These are phyloP conservation scores for Halichoerus grypus DNA, from an alignment of 2,113 vertebrate genomes.

Conservation along the genomic window DNA sequence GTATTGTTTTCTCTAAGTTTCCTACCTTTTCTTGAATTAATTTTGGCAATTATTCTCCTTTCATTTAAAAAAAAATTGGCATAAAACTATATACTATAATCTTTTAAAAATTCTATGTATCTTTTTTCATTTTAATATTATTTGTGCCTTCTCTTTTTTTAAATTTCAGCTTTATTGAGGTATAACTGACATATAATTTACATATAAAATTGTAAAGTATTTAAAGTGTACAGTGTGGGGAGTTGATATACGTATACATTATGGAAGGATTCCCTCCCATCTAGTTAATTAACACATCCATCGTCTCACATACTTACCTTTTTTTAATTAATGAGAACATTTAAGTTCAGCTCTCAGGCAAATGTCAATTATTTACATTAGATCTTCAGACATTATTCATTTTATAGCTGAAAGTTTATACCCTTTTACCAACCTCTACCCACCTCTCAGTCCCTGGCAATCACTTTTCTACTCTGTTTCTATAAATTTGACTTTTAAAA, in stretches of 20 bases:
- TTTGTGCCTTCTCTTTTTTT: not conserved
- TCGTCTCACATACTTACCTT: not conserved
- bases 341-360: not conserved
- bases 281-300: not conserved
- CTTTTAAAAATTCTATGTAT: not conserved
- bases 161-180: not conserved
- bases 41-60: constrained; percentile 12
- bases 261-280: not conserved
- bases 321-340: not conserved
- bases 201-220: not conserved
- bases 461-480: not conserved
- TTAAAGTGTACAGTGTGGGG: not conserved
- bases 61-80: not conserved
- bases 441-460: not conserved
- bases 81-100: not conserved
- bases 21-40: not conserved
- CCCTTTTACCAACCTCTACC: not conserved
- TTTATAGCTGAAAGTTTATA: not conserved
- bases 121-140: not conserved
- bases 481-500: not conserved
- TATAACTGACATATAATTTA: not conserved
- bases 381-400: not conserved
- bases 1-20: constrained; percentile 26
- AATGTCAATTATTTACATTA: not conserved
- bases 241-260: not conserved